Base-by-base conservation (phyloP, 2,888 invertebrate species). In the Yponomeuta cagnagella region DNA sequence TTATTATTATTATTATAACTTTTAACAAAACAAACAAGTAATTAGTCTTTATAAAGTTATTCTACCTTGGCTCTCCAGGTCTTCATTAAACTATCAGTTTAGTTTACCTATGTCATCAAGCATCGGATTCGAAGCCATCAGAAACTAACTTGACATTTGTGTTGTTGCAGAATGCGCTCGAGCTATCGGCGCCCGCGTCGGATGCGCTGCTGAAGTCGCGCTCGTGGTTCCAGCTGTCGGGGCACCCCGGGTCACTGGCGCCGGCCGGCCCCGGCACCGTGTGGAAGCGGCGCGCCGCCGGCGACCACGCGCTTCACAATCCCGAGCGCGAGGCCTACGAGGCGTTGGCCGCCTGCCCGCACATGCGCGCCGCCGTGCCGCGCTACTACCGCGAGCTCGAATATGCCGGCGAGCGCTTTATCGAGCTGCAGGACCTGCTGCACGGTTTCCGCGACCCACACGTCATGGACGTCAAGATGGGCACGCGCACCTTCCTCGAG, bases 381-480 rank as follows among this genome's bases (percentile, higher is more conserved):
- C 94, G 94, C 77, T 98, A 96, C 88, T 96, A 96, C 86, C 94
- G 97, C 68, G 96, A 97, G 82, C 95, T 96, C 67, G 95, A 96
- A 76, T 96, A 96, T 83, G 94, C 94, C 72, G 95, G 95, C 63
- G 96, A 96, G 79, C 94, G 94, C 75, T 99, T 98, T 88, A 98
- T 99, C 80, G 98, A 99, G 88, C 94, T 99, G 74, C 98, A 99
- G 90, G 98, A 99, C 87, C 93, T 99, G 31, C 91, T 98, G 37
- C 96, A 97, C 78, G 97, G 97, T 72, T 99, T 98, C 88, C 88
- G 93, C 80, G 97, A 98, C 88, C 98, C 98, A 0, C 96, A 96
- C 81, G 98, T 99, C 0, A 98, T 99, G 95, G 99, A 99, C 86
- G 96, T 99, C 73, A 99, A 99, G 93, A 97, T 99, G 95, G 99